These are phyloP conservation scores for Dione juno DNA, from an alignment of 2,888 invertebrate species.

Conservation along the genomic window DNA sequence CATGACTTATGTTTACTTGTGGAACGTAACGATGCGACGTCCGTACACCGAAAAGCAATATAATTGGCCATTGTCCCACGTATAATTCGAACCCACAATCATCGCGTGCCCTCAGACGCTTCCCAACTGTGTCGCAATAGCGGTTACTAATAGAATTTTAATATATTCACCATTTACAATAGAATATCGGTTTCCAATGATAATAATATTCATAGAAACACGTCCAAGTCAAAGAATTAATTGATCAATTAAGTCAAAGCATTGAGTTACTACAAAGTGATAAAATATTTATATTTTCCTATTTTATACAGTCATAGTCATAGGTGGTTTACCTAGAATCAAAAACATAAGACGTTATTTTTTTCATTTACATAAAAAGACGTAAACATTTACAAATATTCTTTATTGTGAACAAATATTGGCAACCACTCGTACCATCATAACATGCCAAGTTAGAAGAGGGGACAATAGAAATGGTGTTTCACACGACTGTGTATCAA, in stretches of 20 bases:
- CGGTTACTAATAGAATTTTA: slow-evolving; percentile 2
- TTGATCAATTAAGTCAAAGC: slow-evolving; percentile 9
- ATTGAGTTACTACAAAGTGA: neutral
- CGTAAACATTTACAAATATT: neutral
- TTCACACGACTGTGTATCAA: slow-evolving; percentile 24
- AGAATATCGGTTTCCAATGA: neutral
- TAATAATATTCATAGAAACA: slow-evolving; percentile 3
- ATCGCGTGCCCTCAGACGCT: neutral
- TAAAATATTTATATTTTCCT: slow-evolving; percentile 3
- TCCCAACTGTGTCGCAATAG: neutral
- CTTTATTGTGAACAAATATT: neutral
- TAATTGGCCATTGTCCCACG: neutral
- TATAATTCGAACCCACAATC: neutral
- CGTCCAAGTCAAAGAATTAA: neutral
- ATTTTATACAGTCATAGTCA: neutral
- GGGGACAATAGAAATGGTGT: slow-evolving; percentile 22
- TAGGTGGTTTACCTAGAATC: no score
- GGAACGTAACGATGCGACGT: no score
- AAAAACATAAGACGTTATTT: neutral
- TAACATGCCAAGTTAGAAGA: slow-evolving; percentile 33
- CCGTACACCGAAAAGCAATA: neutral
- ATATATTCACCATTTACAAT: slow-evolving; percentile 7
- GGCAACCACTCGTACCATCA: slow-evolving; percentile 21
- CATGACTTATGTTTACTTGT: neutral
- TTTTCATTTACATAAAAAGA: neutral